Evolutionary conservation across 2,888 invertebrate genomes (phyloP).

Genomic region (Leptinotarsa peninsularis): DNA sequence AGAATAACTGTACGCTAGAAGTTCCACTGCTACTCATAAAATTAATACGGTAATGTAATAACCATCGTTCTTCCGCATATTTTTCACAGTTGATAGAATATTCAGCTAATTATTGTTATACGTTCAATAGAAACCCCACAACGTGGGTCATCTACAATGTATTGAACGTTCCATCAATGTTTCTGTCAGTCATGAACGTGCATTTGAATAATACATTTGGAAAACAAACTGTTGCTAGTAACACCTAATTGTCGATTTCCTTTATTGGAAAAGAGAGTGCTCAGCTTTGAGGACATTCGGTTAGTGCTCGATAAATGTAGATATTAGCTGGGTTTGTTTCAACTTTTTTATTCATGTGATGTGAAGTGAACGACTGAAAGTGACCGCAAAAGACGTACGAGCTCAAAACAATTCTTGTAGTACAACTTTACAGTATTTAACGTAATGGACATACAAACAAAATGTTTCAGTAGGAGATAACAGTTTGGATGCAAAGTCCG

Average conservation of each 20-base stretch:
- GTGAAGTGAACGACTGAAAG: neutral
- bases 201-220: slow-evolving; percentile 13
- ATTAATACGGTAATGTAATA: neutral
- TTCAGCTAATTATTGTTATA: slow-evolving; percentile 5
- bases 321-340: neutral
- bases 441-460: neutral
- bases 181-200: neutral
- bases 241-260: slow-evolving; percentile 4
- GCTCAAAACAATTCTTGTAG: neutral
- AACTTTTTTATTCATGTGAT: neutral
- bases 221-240: slow-evolving; percentile 12
- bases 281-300: too few species aligned
- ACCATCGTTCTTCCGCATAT: slow-evolving; percentile 5
- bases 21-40: neutral
- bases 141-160: neutral
- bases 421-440: neutral
- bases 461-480: too few species aligned
- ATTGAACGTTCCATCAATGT: slow-evolving; percentile 1
- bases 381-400: slow-evolving; percentile 6
- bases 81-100: slow-evolving; percentile 18
- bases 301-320: neutral
- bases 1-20: neutral
- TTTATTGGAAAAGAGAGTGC: neutral
- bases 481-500: too few species aligned
- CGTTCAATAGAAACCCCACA: neutral